Percentiles rank a stretch among this genome's conserved stretches.
These are phyloP conservation scores for chimpanzee (Pan troglodytes) DNA, from an alignment of 2,113 vertebrate genomes.

Conservation along the genomic window DNA sequence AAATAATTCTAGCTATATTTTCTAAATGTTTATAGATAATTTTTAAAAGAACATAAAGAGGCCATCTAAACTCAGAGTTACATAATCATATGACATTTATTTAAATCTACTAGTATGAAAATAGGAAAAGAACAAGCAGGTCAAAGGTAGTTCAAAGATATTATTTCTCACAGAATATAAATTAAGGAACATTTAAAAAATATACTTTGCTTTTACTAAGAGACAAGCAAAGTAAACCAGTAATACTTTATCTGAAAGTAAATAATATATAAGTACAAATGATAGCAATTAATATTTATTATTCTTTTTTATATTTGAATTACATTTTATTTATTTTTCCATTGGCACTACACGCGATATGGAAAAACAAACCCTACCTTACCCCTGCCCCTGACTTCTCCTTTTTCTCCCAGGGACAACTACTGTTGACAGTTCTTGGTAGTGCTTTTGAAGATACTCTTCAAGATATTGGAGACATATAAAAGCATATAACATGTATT, in stretches of 20 bases:
- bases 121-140: constrained; percentile 24
- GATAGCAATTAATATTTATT: not conserved
- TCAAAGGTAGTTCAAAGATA: constrained; percentile 40
- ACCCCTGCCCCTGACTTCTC: not conserved
- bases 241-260: not conserved
- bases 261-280: not conserved
- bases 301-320: not conserved
- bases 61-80: constrained; percentile 32
- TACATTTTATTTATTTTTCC: not conserved
- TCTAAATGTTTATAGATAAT: constrained; percentile 45
- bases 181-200: not conserved
- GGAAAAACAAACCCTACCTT: not conserved
- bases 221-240: not conserved
- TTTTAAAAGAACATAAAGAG: constrained; percentile 52
- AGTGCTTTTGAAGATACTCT: not conserved
- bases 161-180: not conserved
- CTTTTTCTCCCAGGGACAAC: not conserved
- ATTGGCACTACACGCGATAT: not conserved
- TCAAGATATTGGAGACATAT: not conserved
- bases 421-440: not conserved
- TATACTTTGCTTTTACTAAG: not conserved
- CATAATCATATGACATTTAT: constrained; percentile 48
- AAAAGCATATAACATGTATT: not conserved
- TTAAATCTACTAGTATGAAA: constrained; percentile 17
- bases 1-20: constrained; percentile 56